These are phyloP conservation scores for Rhagoletis zephyria DNA, from an alignment of 1,140 invertebrate genomes.

Conservation along the genomic window DNA sequence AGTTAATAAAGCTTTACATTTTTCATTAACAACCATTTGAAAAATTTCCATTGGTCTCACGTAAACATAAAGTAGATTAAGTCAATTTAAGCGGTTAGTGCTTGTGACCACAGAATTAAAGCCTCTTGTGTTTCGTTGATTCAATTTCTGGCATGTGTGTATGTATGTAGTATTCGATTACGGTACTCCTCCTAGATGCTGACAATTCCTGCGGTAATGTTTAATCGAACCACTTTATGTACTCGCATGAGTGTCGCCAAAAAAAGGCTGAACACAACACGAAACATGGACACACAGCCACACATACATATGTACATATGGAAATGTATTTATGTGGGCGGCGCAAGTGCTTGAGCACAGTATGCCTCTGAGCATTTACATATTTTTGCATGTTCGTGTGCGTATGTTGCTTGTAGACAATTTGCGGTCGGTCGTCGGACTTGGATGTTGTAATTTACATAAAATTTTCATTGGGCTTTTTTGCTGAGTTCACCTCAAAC, in stretches of 20 bases:
- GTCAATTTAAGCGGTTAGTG: too few species aligned
- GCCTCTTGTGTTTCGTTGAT: neutral
- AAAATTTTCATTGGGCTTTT: slow-evolving; percentile 45
- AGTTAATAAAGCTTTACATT: too few species aligned
- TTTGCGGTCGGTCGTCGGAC: slow-evolving; percentile 28
- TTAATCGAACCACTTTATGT: slow-evolving; percentile 29
- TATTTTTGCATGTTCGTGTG: neutral
- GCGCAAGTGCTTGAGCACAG: neutral
- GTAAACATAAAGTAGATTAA: too few species aligned
- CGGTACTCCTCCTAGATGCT: neutral
- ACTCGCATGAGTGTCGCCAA: too few species aligned
- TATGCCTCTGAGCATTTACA: neutral
- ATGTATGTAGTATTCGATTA: neutral
- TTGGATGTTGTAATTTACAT: slow-evolving; percentile 49
- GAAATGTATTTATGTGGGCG: neutral
- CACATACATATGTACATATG: too few species aligned
- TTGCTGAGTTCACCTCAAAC: neutral
- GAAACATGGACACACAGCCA: neutral
- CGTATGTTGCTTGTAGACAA: neutral
- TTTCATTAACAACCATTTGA: too few species aligned
- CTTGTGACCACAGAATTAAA: too few species aligned
- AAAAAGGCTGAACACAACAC: neutral
- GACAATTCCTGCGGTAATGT: slow-evolving; percentile 25
- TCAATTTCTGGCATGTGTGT: neutral
- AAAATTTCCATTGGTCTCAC: too few species aligned